phyloP scores from a whole-genome alignment of 2,797 vertebrate species.

The Oryzias dopingdopingensis region DNA sequence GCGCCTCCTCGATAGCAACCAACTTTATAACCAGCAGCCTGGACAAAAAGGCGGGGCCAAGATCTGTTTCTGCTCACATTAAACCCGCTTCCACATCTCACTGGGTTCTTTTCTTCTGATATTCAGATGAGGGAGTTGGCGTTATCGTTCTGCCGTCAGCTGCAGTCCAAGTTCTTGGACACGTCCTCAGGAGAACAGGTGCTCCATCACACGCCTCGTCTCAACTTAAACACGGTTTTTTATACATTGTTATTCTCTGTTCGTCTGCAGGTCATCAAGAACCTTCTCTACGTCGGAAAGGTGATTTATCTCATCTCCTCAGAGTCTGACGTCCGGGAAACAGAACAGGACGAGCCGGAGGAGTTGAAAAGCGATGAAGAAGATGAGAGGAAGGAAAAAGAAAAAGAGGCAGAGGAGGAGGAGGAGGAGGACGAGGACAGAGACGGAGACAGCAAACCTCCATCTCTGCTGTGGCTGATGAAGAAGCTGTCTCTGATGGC shows the following conservation, averaged over 20 bases:
- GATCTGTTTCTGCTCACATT: no score
- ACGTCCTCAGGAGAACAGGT: conserved; percentile 91
- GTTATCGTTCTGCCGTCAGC: conserved; percentile 88
- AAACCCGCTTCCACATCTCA: not conserved
- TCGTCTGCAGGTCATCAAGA: conserved; percentile 88
- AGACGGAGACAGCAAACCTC: conserved; percentile 72
- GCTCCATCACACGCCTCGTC: not conserved
- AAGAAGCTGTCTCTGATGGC: conserved; percentile 86
- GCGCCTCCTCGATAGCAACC: conserved; percentile 58
- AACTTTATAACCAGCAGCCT: conserved; percentile 80
- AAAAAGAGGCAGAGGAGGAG: conserved; percentile 5
- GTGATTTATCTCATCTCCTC: conserved; percentile 88
- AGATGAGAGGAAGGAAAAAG: conserved; percentile 6
- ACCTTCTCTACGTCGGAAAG: conserved; percentile 92
- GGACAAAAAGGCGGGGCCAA: conserved; percentile 82
- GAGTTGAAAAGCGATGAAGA: not conserved
- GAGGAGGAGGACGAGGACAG: conserved; percentile 13
- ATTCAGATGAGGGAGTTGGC: conserved; percentile 87
- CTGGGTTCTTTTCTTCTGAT: not conserved
- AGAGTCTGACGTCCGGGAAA: conserved; percentile 63
- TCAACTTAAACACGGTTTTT: not conserved
- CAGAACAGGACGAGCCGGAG: conserved; percentile 17
- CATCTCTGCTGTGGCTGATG: conserved; percentile 89
- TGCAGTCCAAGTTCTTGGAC: conserved; percentile 93
- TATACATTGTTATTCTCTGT: no score